A percentile compares a stretch with the other conserved stretches of the same genome.
Evolutionary conservation across 92 coral and sea anemone species (phyloP).

Genomic region (Zoanthus solanderi): DNA sequence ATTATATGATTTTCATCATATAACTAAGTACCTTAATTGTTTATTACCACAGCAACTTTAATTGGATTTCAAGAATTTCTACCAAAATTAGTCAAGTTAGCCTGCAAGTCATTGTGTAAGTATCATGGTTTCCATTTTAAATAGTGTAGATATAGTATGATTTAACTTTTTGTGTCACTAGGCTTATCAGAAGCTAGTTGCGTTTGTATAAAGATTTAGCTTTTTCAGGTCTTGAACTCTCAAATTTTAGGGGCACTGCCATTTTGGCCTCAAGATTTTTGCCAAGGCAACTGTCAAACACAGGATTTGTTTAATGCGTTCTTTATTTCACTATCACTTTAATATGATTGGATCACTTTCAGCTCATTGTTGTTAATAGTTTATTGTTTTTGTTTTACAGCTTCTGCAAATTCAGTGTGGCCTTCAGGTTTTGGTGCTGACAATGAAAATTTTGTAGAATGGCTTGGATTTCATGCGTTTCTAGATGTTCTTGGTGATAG

Average conservation of each 20-base stretch:
- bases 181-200: no score
- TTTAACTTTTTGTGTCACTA: no score
- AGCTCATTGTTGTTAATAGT: background rate
- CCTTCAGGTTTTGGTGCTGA: constrained; percentile 67
- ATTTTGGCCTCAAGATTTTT: no score
- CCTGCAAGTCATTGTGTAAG: constrained; percentile 92
- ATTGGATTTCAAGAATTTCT: constrained; percentile 89
- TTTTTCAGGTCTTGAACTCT: no score
- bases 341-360: no score
- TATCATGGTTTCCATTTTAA: background rate
- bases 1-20: no score
- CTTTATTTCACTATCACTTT: no score
- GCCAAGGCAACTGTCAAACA: no score
- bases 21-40: background rate
- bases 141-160: no score
- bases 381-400: constrained; percentile 36
- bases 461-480: constrained; percentile 84
- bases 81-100: constrained; percentile 84
- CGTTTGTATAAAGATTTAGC: no score
- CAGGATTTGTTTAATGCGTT: no score
- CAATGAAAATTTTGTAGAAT: constrained; percentile 77
- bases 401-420: constrained; percentile 66
- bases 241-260: no score
- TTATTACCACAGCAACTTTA: constrained; percentile 69
- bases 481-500: constrained; percentile 68